phyloP scores from a whole-genome alignment of 2,113 vertebrate species.

The Cinclus cinclus region DNA sequence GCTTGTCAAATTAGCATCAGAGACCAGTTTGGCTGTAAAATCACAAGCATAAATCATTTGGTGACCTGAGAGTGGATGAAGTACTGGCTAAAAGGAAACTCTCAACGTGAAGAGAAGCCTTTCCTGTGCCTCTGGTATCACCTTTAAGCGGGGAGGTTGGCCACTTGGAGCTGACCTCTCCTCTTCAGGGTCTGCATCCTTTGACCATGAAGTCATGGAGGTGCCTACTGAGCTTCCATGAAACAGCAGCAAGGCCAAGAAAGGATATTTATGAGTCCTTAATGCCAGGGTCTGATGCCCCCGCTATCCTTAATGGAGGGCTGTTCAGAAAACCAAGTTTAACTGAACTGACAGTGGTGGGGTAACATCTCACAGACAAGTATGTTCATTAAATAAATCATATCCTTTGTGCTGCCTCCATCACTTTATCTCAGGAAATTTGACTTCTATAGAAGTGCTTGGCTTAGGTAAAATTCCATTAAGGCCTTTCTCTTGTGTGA shows the following conservation, averaged over 20 bases:
- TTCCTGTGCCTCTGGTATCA: not conserved
- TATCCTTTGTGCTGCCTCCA: not conserved
- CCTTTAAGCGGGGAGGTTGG: not conserved
- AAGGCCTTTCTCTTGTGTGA: not conserved
- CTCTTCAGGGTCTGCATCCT: not conserved
- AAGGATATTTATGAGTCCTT: not conserved
- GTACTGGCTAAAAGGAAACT: not conserved
- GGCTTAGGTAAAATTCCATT: not conserved
- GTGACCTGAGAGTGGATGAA: slow-evolving; percentile 5
- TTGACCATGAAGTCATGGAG: not conserved
- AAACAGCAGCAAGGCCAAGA: not conserved
- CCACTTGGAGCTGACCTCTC: not conserved
- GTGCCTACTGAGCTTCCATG: not conserved
- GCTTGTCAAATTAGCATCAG: slow-evolving; percentile 59
- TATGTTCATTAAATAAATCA: not conserved
- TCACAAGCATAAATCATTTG: slow-evolving; percentile 14
- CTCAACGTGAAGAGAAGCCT: not conserved
- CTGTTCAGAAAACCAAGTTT: not conserved
- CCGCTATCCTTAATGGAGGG: not conserved
- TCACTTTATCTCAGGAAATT: not conserved
- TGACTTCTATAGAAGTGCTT: not conserved
- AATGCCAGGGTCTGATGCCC: not conserved
- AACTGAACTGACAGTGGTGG: not conserved
- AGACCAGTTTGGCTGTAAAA: slow-evolving; percentile 49
- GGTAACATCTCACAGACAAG: not conserved